Base-by-base conservation (phyloP, 2,888 invertebrate genomes). In the Trissoscelio sp. region DNA sequence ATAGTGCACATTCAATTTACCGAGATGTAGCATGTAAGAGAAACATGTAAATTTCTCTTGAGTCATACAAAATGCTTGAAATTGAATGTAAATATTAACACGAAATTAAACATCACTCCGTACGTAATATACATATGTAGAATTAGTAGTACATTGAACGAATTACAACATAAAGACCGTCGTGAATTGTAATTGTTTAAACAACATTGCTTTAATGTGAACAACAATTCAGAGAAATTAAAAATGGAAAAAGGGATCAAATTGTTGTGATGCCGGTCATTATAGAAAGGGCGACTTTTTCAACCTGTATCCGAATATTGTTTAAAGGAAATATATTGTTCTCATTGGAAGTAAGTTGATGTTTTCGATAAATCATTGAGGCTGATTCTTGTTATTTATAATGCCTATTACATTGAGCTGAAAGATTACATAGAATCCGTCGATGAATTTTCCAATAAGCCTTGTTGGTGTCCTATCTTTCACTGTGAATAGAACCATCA, bases 371-470 rank as follows among this genome's bases (percentile, higher is more conserved):
- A 57, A 60, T 42, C 46, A 48, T 20, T 6, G 42, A n/a, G 22
- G 39, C 6, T 14, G 37, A 69, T 62, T 51, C 20, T 58, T 53
- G 55, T 69, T 78, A 67, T 78, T 75, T 69, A 57, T 66, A 77
- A 82, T 77, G 67, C 28, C 73, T 42, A 74, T 72, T 79, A 79
- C 66, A 82, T 79, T 48, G 72, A 79, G 82, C 75, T 62, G 75
- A 79, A 82, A 75, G 75, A 79, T 82, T 75, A 72, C 72, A 82
- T 42, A 74, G 66, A 72, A 74, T 64, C 70, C 74, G 75, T 73
- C 79, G 82, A 82, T 72, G 79, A 79, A 77, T 79, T 79, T 79
- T 79, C 62, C 79, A 82, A 79, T 79, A 82, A 82, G 82, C 72
- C 82, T 79, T 72, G 79, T 67, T 77, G 73, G 62, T 75, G 73